Percentiles rank a stretch among this genome's conserved stretches.
Evolutionary conservation across 2,113 vertebrate species (phyloP).

Genomic region (Alces alces): DNA sequence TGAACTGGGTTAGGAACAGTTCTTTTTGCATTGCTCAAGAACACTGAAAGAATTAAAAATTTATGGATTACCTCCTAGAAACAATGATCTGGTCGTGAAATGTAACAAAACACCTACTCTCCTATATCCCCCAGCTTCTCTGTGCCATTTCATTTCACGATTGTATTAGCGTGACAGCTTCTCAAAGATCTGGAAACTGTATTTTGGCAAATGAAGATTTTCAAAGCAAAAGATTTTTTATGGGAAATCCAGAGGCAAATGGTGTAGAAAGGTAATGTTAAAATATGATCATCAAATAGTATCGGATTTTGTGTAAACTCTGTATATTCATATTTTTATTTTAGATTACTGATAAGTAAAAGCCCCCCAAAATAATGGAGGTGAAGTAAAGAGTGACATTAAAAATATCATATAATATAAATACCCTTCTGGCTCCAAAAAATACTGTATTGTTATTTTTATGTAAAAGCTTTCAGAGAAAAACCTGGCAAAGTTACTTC

Average conservation of each 20-base stretch:
- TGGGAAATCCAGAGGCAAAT: slow-evolving; percentile 44
- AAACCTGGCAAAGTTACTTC: not conserved
- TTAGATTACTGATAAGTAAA: not conserved
- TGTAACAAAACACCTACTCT: slow-evolving; percentile 92
- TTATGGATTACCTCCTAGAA: slow-evolving; percentile 89
- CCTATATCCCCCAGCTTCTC: slow-evolving; percentile 73
- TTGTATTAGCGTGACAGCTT: slow-evolving; percentile 72
- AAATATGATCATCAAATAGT: not conserved
- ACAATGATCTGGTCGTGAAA: slow-evolving; percentile 88
- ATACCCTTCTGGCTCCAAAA: slow-evolving; percentile 50
- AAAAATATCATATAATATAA: not conserved
- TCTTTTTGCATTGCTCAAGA: slow-evolving; percentile 79
- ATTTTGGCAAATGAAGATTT: slow-evolving; percentile 42
- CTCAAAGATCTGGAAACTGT: slow-evolving; percentile 61
- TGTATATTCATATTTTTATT: slow-evolving; percentile 5
- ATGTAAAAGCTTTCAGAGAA: slow-evolving; percentile 17
- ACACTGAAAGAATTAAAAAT: slow-evolving; percentile 93
- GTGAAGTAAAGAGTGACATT: not conserved
- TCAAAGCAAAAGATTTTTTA: not conserved
- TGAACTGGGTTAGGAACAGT: slow-evolving; percentile 79
- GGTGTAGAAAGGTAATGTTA: slow-evolving; percentile 71
- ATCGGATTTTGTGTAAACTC: not conserved
- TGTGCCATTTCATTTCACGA: slow-evolving; percentile 73
- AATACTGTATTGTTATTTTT: slow-evolving; percentile 18
- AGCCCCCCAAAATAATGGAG: not conserved